Base-by-base conservation (phyloP, 2,113 vertebrate genomes). In the Pogonocichla stellata region DNA sequence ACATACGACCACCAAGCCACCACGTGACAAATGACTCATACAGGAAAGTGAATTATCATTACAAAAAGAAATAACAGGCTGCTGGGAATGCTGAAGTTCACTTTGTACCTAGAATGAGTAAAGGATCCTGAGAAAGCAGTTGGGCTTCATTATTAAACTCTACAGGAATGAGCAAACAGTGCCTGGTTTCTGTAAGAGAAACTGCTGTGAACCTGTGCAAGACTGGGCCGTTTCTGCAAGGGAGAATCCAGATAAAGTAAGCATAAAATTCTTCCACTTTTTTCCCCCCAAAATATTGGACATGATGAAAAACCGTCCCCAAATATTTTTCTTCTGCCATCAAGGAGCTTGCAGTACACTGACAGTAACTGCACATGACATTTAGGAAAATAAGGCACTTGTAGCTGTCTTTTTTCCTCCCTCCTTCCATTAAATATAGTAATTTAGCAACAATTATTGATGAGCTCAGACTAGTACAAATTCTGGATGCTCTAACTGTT, bases 1-100 rank as follows among this genome's bases (percentile, higher is more conserved):
- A 99, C 98, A 99, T 99, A 99, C 98, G 98, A 99, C 99, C 98
- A 98, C 99, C 98, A 99, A 98, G 98, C 99, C 98, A 99, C 98
- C 98, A 98, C 99, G 28, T 86, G 96, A 90, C 84, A 95, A 86
- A 60, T 56, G 22, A 80, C 71, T 91, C 54, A 67, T 42, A 81
- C 6, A 78, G 92, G 82, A 86, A 86, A 64, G 66, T 80, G 29
- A 91, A 45, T 77, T 73, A 64, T 24, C 57, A 74, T 50, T 69
- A 60, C n/a, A 67, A 83, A 40, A 69, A 82, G 58, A 56, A 50
- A 42, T 23, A 78, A 48, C 73, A 93, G 74, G 53, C 36, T 88
- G 81, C 43, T 92, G 38, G n/a, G 58, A 90, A 92, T 48, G 48
- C 10, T 88, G 92, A 66, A 65, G 75, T 78, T 87, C 73, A 40